Percentiles rank a stretch among this genome's conserved stretches.
Conservation (phyloP, 2,113 vertebrate genomes). For the Rhinogobius similis region DNA sequence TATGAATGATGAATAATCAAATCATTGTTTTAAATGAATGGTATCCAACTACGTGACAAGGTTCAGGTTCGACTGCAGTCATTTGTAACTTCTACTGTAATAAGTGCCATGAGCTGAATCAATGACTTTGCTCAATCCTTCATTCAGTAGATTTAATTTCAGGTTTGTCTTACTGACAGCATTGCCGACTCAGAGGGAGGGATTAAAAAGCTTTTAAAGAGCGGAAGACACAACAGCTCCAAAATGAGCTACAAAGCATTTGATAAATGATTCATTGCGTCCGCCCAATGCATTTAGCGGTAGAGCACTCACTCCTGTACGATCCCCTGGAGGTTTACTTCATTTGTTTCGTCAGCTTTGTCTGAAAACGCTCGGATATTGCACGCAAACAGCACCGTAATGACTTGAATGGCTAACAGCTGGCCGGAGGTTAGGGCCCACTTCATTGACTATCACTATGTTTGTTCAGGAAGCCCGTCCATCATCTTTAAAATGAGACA, state of each 20-base stretch:
- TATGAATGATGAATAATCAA: neutral
- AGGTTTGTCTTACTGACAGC: conserved; percentile 1
- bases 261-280: conserved; percentile 69
- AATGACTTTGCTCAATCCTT: neutral
- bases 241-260: conserved; percentile 68
- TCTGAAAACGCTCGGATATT: conserved; percentile 39
- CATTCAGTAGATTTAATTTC: neutral
- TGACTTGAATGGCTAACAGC: conserved; percentile 30
- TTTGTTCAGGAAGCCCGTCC: conserved; percentile 48
- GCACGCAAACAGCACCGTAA: conserved; percentile 36
- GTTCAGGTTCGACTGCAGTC: neutral
- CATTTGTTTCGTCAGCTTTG: conserved; percentile 56
- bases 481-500: conserved; percentile 63
- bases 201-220: conserved; percentile 45
- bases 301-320: conserved; percentile 55
- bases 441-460: conserved; percentile 31
- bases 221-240: conserved; percentile 60
- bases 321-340: conserved; percentile 44
- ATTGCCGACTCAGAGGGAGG: conserved; percentile 25
- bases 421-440: conserved; percentile 34
- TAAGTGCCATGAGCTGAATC: neutral
- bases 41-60: too few relatives aligned
- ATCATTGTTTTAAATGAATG: neutral
- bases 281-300: conserved; percentile 63
- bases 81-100: neutral